Evolutionary conservation across 1,140 invertebrate genomes (phyloP), one percentile per base, ranked within the genome.

Genomic region (Babylonia areolata): DNA sequence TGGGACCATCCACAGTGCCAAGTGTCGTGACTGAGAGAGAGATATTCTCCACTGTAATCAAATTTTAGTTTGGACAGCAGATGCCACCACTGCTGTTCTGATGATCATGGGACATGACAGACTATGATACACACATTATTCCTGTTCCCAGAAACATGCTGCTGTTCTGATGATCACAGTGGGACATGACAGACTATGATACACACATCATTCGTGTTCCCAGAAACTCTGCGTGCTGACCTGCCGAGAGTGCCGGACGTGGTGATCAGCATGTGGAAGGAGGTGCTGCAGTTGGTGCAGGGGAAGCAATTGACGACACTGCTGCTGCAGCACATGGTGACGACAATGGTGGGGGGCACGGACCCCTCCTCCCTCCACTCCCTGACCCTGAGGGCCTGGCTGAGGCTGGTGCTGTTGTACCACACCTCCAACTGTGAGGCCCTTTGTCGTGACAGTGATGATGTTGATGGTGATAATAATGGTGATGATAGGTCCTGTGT

Each of bases 311-410:
- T 84, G 69, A 84, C 64, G 9, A 46, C 64, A 33, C 69, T 84
- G 35, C 39, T 84, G 37, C 69, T 84, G 69, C 82, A 84, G 69
- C 82, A 84, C 69, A 71, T 84, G 58, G 17, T 84, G 39, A 42
- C n/a, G 6, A 28, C 28, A 2, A 23, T 84, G 37, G 23, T 84
- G 58, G 1, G 17, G 23, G n/a, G 46, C 20, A 3, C 37, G 31
- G 82, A 84, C 37, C 64, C 37, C 2, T 31, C 35, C 15, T 84
- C 82, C n/a, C 23, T 75, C 15, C 37, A 75, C 69, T 73, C 64
- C 40, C 37, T 33, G 40, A 42, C 31, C 11, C 82, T 75, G 39
- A 33, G 35, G 20, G 82, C 82, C 35, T 84, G 82, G 82, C 37
- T 84, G 28, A 35, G 69, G 37, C 64, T 84, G 35, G n/a, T 84